phyloP scores from a whole-genome alignment of 2,797 vertebrate species.

The Nannoperca australis region DNA sequence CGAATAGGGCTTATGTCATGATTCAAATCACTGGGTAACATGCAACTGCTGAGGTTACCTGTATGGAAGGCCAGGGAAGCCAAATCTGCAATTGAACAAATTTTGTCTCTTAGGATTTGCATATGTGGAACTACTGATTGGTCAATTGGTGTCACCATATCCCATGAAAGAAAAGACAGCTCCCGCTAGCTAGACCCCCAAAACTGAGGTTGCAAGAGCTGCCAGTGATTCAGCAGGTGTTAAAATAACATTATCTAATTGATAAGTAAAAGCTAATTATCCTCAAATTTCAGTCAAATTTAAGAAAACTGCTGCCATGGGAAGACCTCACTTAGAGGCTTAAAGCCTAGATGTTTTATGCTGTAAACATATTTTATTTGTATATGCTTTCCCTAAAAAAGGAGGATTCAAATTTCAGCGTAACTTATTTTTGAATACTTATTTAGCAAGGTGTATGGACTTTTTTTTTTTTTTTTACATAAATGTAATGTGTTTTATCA shows the following conservation, averaged over 20 bases:
- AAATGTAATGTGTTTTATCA: conserved; percentile 11
- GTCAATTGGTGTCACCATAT: background rate
- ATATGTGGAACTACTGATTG: too few species aligned
- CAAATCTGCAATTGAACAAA: background rate
- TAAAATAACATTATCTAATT: background rate
- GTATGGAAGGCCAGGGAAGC: background rate
- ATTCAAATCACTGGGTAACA: background rate
- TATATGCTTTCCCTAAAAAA: background rate
- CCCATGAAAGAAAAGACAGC: background rate
- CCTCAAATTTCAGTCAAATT: background rate
- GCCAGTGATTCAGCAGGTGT: background rate
- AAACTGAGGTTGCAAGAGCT: background rate
- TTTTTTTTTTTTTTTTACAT: background rate
- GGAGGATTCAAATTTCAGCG: background rate
- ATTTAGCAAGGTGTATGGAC: background rate
- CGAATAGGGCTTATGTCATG: background rate
- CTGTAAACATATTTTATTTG: background rate
- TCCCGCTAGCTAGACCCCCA: background rate
- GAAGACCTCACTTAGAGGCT: background rate
- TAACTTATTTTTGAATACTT: background rate
- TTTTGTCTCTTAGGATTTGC: background rate
- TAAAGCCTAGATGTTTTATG: background rate
- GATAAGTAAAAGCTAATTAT: background rate
- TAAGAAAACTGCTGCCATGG: background rate
- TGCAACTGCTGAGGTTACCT: background rate